phyloP scores from a whole-genome alignment of 2,888 invertebrate species.

The Hyalella azteca region DNA sequence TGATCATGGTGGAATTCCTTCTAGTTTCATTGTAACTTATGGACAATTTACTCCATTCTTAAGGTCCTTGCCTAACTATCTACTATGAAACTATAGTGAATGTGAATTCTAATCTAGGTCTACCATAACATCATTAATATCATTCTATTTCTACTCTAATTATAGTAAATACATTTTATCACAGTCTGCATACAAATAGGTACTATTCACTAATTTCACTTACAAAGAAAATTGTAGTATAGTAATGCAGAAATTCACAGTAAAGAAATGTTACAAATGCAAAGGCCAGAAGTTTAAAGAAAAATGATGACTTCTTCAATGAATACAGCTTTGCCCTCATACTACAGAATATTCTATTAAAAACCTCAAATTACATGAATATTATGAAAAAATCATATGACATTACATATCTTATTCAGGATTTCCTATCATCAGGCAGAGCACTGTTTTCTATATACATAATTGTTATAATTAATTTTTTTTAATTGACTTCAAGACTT shows the following conservation, averaged over 20 bases:
- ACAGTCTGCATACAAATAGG: not conserved
- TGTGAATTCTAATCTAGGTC: not conserved
- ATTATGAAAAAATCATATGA: too few species aligned
- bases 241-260: slow-evolving; percentile 52
- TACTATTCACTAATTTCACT: not conserved
- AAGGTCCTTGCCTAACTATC: not conserved
- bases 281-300: not conserved
- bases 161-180: not conserved
- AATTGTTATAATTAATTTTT: too few species aligned
- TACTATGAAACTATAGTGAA: not conserved
- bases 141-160: not conserved
- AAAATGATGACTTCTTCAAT: not conserved
- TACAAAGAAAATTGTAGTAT: slow-evolving; percentile 43
- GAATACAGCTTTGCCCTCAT: not conserved
- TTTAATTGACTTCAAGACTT: too few species aligned
- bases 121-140: not conserved
- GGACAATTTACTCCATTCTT: not conserved
- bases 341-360: not conserved
- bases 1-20: too few species aligned
- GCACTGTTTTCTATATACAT: too few species aligned
- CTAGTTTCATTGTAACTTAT: too few species aligned
- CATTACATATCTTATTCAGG: too few species aligned
- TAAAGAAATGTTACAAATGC: slow-evolving; percentile 29
- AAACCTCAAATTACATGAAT: too few species aligned
- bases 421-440: too few species aligned